Base-by-base conservation (phyloP, 1,140 invertebrate genomes). In the Pantala flavescens region DNA sequence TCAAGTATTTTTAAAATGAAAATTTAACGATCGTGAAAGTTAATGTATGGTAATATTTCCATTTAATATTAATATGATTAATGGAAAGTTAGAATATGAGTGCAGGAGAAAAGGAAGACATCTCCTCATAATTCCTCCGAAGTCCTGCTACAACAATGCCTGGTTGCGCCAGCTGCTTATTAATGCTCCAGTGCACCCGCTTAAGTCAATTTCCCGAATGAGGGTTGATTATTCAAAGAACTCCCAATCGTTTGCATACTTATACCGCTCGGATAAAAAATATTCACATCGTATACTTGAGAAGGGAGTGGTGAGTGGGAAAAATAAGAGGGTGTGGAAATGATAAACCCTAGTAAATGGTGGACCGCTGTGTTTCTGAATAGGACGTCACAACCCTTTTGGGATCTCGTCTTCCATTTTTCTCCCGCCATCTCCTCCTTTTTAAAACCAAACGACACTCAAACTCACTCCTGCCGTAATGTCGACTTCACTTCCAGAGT, bases 371-470 rank as follows among this genome's bases (percentile, higher is more conserved):
- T 63, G 49, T 63, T 63, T 63, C 49, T 63, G 49, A 63, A 63
- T 63, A 63, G 49, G 49, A 63, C 49, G 49, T 63, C 49, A 63
- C 49, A 63, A 63, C 49, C 49, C 49, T 63, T 63, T 63, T 63
- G 49, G 49, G 49, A 63, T 63, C 49, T 21, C n/a, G n/a, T 16
- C 49, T 21, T 12, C 49, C 49, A 63, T 63, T 63, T 63, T 63
- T 63, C 49, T 63, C 49, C 49, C 49, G 12, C 49, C 49, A 7
- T 36, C 28, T 36, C 49, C 49, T 63, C 49, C 49, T 63, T 63
- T 63, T 63, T 63, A 63, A 63, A 63, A 63, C 49, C 49, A 63
- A 63, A 63, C 49, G 49, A 63, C 49, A 63, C 49, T 63, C 49
- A 63, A 63, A 63, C 49, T 63, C 49, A 63, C 49, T 63, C 49